Base-by-base conservation (phyloP, 2,113 vertebrate genomes). In the Pipa parva region DNA sequence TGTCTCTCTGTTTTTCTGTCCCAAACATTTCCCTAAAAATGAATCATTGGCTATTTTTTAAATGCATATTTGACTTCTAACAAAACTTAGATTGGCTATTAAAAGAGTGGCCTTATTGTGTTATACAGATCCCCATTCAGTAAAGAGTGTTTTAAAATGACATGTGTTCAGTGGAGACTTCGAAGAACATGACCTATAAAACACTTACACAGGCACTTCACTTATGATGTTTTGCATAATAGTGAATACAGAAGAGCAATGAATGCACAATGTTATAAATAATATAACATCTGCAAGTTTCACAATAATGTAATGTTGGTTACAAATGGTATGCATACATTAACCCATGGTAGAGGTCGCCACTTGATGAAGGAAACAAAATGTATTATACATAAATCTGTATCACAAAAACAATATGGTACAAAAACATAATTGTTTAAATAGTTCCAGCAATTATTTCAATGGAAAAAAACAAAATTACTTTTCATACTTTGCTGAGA, bases 201-300 rank as follows among this genome's bases (percentile, higher is more conserved):
- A 76, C 46, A 42, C 9, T 55, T 65, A 72, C 65, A 76, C 18
- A 74, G 55, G 54, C 67, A 71, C 26, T 73, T 73, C 20, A 61
- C 63, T 82, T 75, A 71, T 76, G 77, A 68, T 27, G 5, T 78
- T 85, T 80, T 76, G 59, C 61, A 75, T 76, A 81, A 74, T 28
- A 72, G 74, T 76, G 65, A 77, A 73, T 80, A 73, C 45, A 80
- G 72, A 78, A 54, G n/a, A 70, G 31, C 67, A 70, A 78, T 74
- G 81, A 84, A 83, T 75, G 72, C 63, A 82, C 61, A 72, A 62
- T 74, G 73, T 25, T 72, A 66, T 73, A 69, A 75, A 81, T 73
- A 83, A 78, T 70, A 77, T 83, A 79, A 74, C 79, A 82, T 81
- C 76, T 81, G 72, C 80, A 77, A 76, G 77, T 80, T 76, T 72